Percentiles rank a stretch among this genome's conserved stretches.
Evolutionary conservation across 2,113 vertebrate species (phyloP).

Genomic region (Sinocyclocheilus anophthalmus): DNA sequence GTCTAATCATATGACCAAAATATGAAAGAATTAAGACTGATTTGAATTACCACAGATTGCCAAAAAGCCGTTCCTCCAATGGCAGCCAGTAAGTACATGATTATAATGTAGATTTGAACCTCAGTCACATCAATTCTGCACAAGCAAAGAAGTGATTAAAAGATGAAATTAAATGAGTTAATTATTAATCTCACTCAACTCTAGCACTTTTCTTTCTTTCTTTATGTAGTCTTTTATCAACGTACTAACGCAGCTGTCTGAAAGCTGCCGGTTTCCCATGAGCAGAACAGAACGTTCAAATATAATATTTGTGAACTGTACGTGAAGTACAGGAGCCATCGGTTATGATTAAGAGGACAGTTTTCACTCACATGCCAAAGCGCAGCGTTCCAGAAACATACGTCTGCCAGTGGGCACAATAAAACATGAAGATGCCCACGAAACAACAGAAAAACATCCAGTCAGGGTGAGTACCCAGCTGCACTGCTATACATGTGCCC

Average conservation of each 20-base stretch:
- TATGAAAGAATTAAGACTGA: neutral
- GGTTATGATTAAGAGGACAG: neutral
- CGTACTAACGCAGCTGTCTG: neutral
- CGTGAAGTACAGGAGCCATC: neutral
- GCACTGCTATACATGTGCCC: slow-evolving; percentile 86
- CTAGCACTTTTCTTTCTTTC: neutral
- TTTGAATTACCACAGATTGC: slow-evolving; percentile 83
- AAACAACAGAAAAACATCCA: slow-evolving; percentile 95
- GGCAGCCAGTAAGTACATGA: slow-evolving; percentile 88
- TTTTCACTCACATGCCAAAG: slow-evolving; percentile 86
- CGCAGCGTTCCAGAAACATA: slow-evolving; percentile 87
- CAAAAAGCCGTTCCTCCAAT: slow-evolving; percentile 88
- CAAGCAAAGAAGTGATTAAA: slow-evolving; percentile 66
- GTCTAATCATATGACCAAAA: neutral
- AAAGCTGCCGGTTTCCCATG: neutral
- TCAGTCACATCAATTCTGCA: slow-evolving; percentile 94
- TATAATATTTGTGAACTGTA: neutral
- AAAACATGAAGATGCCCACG: slow-evolving; percentile 90
- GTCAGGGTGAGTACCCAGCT: slow-evolving; percentile 86
- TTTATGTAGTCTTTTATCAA: neutral
- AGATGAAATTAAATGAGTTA: slow-evolving; percentile 69
- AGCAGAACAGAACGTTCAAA: neutral
- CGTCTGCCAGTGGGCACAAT: slow-evolving; percentile 91
- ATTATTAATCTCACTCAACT: slow-evolving; percentile 57
- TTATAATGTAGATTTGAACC: slow-evolving; percentile 92